phyloP scores from a whole-genome alignment of 2,888 invertebrate species.

The Conops quadrifasciatus region DNA sequence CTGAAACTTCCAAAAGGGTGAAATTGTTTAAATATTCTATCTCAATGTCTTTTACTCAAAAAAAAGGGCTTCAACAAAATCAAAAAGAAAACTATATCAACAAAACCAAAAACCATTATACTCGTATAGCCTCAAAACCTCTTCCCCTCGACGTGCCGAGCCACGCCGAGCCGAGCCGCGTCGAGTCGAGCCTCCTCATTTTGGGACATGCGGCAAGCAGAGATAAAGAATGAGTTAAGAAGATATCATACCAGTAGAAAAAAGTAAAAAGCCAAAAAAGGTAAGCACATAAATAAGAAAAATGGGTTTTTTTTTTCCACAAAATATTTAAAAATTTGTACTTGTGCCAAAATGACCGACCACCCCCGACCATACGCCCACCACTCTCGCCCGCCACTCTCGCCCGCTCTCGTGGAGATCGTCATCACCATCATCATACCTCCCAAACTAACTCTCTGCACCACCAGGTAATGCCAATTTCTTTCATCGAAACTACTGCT shows the following conservation, averaged over 20 bases:
- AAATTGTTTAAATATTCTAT: no score
- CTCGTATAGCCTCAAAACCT: no score
- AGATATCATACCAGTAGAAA: constrained; percentile 11
- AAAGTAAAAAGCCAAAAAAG: constrained; percentile 23
- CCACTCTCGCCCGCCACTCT: background rate
- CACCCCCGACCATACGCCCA: background rate
- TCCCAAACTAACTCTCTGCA: constrained; percentile 19
- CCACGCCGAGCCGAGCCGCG: no score
- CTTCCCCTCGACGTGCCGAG: no score
- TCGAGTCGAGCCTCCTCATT: no score
- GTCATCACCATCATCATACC: constrained; percentile 16
- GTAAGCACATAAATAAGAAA: constrained; percentile 5
- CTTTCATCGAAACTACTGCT: background rate
- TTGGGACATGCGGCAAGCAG: no score
- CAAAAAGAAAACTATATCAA: no score
- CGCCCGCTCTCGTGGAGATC: background rate
- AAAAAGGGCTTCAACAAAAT: no score
- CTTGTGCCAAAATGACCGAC: constrained; percentile 27
- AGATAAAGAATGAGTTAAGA: background rate
- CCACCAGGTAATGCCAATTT: constrained; percentile 18
- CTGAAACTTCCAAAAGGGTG: no score
- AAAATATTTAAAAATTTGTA: constrained; percentile 30
- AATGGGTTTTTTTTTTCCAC: constrained; percentile 21
- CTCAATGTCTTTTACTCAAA: no score
- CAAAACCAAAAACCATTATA: no score